Evolutionary conservation across 53 echinoderm and acorn worm species (phyloP).

Genomic region (Echinarachnius parma): DNA sequence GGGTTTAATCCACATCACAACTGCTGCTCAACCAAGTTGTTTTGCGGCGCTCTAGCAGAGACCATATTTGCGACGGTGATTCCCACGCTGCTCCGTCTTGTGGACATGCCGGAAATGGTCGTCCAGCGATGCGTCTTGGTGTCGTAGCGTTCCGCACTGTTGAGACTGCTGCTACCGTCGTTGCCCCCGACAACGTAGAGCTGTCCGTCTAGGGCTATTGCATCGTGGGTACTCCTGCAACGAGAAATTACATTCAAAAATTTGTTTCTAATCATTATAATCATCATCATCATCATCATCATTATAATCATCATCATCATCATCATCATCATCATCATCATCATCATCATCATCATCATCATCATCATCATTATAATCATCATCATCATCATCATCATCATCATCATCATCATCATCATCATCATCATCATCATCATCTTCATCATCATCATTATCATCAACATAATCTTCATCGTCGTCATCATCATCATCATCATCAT

Average conservation of each 20-base stretch:
- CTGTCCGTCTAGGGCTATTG: constrained; percentile 72
- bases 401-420: constrained; percentile 40
- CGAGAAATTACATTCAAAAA: background rate
- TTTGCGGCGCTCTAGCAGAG: background rate
- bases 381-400: constrained; percentile 39
- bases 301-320: constrained; percentile 1
- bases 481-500: constrained; percentile 42
- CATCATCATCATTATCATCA: constrained; percentile 44
- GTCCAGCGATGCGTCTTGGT: constrained; percentile 71
- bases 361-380: too few relatives aligned
- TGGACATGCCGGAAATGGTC: constrained; percentile 75
- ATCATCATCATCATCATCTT: constrained; percentile 43
- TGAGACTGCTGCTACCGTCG: constrained; percentile 93
- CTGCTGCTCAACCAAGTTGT: constrained; percentile 22
- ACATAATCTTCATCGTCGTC: too few relatives aligned
- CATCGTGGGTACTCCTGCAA: constrained; percentile 90
- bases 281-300: background rate
- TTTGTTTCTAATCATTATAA: background rate
- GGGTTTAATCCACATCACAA: background rate
- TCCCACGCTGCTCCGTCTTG: constrained; percentile 85
- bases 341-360: constrained; percentile 42
- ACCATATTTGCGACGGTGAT: constrained; percentile 75
- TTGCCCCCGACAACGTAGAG: constrained; percentile 95
- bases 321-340: constrained; percentile 43
- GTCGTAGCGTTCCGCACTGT: constrained; percentile 92